Evolutionary conservation across 2,113 vertebrate genomes (phyloP), one percentile per base, ranked within the genome.

Genomic region (Neolamprologus falcicula): DNA sequence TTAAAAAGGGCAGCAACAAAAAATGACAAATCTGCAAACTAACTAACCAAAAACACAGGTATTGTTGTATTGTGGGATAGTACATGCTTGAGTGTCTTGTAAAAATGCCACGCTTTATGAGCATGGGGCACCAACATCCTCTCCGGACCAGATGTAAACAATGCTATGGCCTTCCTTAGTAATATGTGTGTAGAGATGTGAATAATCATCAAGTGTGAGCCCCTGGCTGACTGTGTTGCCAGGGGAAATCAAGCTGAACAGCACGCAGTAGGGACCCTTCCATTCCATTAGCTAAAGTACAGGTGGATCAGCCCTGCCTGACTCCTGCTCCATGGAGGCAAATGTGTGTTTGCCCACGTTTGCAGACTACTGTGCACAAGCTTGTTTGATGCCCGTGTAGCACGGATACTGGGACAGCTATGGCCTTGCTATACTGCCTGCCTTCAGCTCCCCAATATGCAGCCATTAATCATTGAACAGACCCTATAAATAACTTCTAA

Each of bases 281-380:
- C 57, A 81, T 90, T 83, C 86, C 91, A 92, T 93, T 93, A 94
- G 93, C 83, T 91, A 83, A 91, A 93, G 86, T 80, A 88, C 90
- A 89, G 89, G 87, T 90, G 82, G 89, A 86, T 90, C 84, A 86
- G 88, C 24, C 52, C 57, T 5, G 24, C 54, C 52, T 59, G 87
- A 76, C 85, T 92, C 80, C 83, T 83, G 53, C 40, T 78, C 54
- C 40, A 83, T 9, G 82, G 40, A 79, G 26, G 52, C 19, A 66
- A 83, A 84, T 83, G 42, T 82, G 63, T 79, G 59, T 89, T 53
- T 53, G 59, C 82, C 42, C 76, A 80, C 52, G 57, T 71, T 76
- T 82, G 6, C 7, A 31, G 17, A 52, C 11, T 28, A 24, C 42
- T 83, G 42, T 80, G 66, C 79, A 35, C 11, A 16, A 6, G 14